Evolutionary conservation across 2,113 vertebrate species (phyloP).

Genomic region (Athene cunicularia): DNA sequence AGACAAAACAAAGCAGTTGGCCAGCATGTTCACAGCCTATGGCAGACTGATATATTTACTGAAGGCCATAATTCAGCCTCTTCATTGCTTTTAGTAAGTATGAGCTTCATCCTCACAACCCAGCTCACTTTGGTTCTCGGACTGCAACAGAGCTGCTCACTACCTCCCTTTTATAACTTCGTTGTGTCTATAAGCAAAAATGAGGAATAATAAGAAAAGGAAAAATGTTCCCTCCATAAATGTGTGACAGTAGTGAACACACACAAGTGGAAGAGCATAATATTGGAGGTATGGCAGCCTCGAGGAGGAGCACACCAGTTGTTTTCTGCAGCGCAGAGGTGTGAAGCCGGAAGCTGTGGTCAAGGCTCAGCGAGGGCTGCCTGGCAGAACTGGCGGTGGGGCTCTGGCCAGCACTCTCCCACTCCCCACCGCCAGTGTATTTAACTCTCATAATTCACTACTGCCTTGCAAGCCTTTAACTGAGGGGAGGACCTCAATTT

Average conservation of each 20-base stretch:
- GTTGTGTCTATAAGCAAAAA: neutral
- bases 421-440: neutral
- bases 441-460: neutral
- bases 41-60: neutral
- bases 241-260: neutral
- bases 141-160: neutral
- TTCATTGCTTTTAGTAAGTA: neutral
- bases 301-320: neutral
- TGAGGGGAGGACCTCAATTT: neutral
- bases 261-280: neutral
- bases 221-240: neutral
- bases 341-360: neutral
- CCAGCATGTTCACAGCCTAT: neutral
- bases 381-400: neutral
- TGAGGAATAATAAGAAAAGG: neutral
- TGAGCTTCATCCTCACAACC: neutral
- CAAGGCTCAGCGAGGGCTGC: rapidly evolving
- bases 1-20: neutral
- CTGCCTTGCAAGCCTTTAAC: neutral
- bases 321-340: neutral
- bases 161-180: neutral
- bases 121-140: neutral
- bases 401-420: neutral
- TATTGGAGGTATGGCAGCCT: rapidly evolving
- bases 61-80: neutral